A percentile compares a stretch with the other conserved stretches of the same genome.
phyloP scores from a whole-genome alignment of 1,140 invertebrate genomes.

The Scaptomyza hsui region DNA sequence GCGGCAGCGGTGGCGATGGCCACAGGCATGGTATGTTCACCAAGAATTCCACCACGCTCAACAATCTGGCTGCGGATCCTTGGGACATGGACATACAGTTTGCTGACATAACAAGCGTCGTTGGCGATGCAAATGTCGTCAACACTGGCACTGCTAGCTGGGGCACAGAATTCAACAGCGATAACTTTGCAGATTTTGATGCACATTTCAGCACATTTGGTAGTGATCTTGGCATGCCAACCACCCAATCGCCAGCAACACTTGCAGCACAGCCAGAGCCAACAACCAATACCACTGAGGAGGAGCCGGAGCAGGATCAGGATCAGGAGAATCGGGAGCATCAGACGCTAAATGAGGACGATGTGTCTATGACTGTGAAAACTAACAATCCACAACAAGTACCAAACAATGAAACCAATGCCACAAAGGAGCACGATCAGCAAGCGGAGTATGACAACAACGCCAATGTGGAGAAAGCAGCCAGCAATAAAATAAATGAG shows the following conservation, averaged over 20 bases:
- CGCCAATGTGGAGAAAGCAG: conserved; percentile 78
- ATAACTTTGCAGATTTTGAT: conserved; percentile 82
- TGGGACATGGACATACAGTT: conserved; percentile 76
- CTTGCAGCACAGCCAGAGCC: conserved; percentile 18
- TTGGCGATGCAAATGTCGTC: conserved; percentile 37
- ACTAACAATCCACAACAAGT: not conserved
- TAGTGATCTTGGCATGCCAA: conserved; percentile 68
- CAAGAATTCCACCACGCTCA: conserved; percentile 63
- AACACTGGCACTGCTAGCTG: conserved; percentile 59
- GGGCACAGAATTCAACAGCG: conserved; percentile 63
- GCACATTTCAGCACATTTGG: conserved; percentile 75
- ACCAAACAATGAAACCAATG: not conserved
- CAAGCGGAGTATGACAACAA: conserved; percentile 80
- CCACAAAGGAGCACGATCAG: conserved; percentile 41
- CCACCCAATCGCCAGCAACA: conserved; percentile 2
- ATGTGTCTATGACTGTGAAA: conserved; percentile 29
- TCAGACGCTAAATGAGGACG: conserved; percentile 27
- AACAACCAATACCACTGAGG: conserved; percentile 3
- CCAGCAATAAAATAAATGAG: conserved; percentile 54
- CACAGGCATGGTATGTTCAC: conserved; percentile 60
- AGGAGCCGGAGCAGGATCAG: conserved; percentile 32
- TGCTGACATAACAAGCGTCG: conserved; percentile 54
- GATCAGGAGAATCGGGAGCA: conserved; percentile 24
- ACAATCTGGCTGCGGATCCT: conserved; percentile 61
- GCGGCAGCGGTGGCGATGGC: conserved; percentile 55